These are phyloP conservation scores for Sebastes diaconus DNA, from an alignment of 2,797 vertebrate genomes.

Conservation along the genomic window DNA sequence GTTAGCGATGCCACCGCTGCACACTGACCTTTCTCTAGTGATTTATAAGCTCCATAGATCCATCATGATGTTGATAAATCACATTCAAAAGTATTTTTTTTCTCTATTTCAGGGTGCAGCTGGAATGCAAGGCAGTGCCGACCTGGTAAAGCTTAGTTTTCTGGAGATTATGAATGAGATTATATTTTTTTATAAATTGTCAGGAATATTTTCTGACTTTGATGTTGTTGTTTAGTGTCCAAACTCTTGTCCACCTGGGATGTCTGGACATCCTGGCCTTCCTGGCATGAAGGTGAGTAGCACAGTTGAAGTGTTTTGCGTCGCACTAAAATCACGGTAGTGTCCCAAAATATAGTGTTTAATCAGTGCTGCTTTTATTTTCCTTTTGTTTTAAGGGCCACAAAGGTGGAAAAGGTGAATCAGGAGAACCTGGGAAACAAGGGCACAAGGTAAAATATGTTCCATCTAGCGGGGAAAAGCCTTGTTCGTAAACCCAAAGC, in stretches of 20 bases:
- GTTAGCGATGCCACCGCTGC: not conserved
- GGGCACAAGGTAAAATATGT: slow-evolving; percentile 91
- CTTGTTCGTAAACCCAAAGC: not conserved
- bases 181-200: not conserved
- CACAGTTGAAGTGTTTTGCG: not conserved
- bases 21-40: not conserved
- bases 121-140: slow-evolving; percentile 76
- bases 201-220: slow-evolving; percentile 18
- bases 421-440: slow-evolving; percentile 96
- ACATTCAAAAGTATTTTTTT: not conserved
- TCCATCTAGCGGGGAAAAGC: not conserved
- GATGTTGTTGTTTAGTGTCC: slow-evolving; percentile 86
- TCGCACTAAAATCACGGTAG: not conserved
- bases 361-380: not conserved
- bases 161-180: not conserved
- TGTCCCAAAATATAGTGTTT: not conserved
- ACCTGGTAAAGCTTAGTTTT: slow-evolving; percentile 76
- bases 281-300: slow-evolving; percentile 95
- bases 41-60: not conserved
- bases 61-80: not conserved
- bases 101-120: slow-evolving; percentile 78
- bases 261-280: slow-evolving; percentile 91
- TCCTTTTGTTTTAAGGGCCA: slow-evolving; percentile 86
- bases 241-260: slow-evolving; percentile 89
- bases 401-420: slow-evolving; percentile 94